Evolutionary conservation across 92 coral and sea anemone species (phyloP).

Genomic region (Zoanthus sansibaricus): DNA sequence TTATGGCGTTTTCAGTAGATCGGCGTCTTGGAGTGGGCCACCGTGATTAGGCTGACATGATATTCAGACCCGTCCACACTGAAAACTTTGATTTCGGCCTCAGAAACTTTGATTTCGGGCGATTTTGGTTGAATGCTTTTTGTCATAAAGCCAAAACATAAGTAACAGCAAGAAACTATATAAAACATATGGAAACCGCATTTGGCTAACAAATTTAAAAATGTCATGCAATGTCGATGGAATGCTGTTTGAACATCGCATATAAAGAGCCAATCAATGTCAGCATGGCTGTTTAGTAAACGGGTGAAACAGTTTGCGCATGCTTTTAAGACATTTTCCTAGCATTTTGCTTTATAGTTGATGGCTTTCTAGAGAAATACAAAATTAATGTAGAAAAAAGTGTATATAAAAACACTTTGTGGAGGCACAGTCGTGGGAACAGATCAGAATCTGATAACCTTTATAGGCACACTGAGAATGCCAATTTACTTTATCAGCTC

Average conservation of each 20-base stretch:
- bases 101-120: not conserved
- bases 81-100: not conserved
- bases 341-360: not conserved
- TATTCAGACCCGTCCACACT: too few species aligned
- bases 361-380: not conserved
- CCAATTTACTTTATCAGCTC: conserved; percentile 10
- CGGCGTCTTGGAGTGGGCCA: too few species aligned
- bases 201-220: not conserved
- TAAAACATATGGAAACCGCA: conserved; percentile 24
- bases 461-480: conserved; percentile 11
- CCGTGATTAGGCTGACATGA: too few species aligned
- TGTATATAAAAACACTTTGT: not conserved
- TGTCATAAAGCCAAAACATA: not conserved
- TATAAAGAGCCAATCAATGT: not conserved
- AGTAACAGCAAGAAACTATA: not conserved
- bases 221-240: not conserved
- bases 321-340: not conserved
- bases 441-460: conserved; percentile 29
- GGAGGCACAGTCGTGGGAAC: not conserved
- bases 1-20: too few species aligned
- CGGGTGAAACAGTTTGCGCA: not conserved
- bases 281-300: not conserved
- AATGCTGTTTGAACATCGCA: not conserved
- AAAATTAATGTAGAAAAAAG: not conserved
- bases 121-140: not conserved